Evolutionary conservation across 2,888 invertebrate genomes (phyloP).

Genomic region (Petrophora chlorosata): DNA sequence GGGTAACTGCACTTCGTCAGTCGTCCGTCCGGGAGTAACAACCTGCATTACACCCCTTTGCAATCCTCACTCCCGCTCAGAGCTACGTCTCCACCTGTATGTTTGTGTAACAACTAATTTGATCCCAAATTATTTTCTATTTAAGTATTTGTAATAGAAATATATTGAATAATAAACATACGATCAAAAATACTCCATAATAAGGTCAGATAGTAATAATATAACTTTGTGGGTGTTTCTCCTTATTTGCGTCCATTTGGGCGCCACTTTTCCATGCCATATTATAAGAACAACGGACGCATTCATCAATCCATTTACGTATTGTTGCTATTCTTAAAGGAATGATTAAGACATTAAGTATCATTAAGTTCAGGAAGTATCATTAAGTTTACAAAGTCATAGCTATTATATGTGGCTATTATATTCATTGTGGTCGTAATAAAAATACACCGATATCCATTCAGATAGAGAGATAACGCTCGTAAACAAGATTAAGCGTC

Average conservation of each 20-base stretch:
- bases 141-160: not conserved
- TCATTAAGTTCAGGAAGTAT: slow-evolving; percentile 24
- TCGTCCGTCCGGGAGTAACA: slow-evolving; percentile 77
- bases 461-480: slow-evolving; percentile 36
- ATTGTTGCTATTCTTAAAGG: slow-evolving; percentile 9
- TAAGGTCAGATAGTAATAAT: not conserved
- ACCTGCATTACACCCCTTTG: slow-evolving; percentile 63
- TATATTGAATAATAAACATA: not conserved
- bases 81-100: slow-evolving; percentile 48
- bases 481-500: slow-evolving; percentile 57
- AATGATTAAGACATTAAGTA: slow-evolving; percentile 20
- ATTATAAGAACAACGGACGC: slow-evolving; percentile 3
- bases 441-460: slow-evolving; percentile 35
- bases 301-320: slow-evolving; percentile 13
- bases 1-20: slow-evolving; percentile 81
- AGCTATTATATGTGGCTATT: slow-evolving; percentile 29
- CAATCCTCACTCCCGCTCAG: slow-evolving; percentile 38
- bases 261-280: slow-evolving; percentile 11
- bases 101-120: slow-evolving; percentile 37
- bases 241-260: slow-evolving; percentile 31
- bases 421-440: slow-evolving; percentile 32
- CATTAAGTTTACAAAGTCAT: slow-evolving; percentile 32
- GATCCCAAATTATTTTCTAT: slow-evolving; percentile 9
- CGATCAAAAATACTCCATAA: not conserved
- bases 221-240: not conserved